These are phyloP conservation scores for Ceratosolen solmsi DNA, from an alignment of 1,140 invertebrate species.

Conservation along the genomic window DNA sequence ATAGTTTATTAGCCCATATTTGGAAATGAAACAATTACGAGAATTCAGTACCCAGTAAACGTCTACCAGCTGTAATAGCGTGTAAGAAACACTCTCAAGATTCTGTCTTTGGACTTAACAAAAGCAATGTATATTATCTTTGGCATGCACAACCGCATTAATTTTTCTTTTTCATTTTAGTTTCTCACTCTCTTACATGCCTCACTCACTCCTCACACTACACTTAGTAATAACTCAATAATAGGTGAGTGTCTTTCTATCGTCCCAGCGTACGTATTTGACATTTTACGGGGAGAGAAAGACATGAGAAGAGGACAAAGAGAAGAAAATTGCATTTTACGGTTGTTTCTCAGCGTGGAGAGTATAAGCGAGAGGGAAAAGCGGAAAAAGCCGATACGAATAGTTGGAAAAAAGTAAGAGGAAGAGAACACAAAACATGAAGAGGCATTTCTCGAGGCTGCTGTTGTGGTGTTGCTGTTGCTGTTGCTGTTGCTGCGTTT, in stretches of 20 bases:
- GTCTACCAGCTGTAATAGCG: too few species aligned
- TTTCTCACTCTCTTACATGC: not conserved
- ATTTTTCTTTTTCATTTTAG: not conserved
- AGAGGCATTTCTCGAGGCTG: constrained; percentile 32
- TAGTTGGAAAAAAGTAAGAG: not conserved
- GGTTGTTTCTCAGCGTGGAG: not conserved
- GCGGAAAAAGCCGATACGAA: not conserved
- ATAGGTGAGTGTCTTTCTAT: not conserved
- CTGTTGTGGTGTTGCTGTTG: constrained; percentile 9
- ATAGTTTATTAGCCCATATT: too few species aligned
- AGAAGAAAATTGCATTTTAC: constrained; percentile 27
- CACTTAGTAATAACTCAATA: not conserved
- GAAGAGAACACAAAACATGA: constrained; percentile 14
- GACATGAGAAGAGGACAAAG: not conserved
- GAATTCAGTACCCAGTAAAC: too few species aligned
- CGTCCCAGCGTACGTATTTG: not conserved
- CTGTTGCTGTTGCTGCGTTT: constrained; percentile 8
- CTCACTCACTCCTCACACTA: not conserved
- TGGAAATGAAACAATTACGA: too few species aligned
- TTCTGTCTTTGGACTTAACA: not conserved
- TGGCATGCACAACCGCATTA: not conserved
- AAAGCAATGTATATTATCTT: not conserved
- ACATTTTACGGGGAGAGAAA: constrained; percentile 15
- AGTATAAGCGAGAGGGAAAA: not conserved
- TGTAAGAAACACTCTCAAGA: not conserved